Base-by-base conservation (phyloP, 2,888 invertebrate genomes). In the Chalcosyrphus nemorum region DNA sequence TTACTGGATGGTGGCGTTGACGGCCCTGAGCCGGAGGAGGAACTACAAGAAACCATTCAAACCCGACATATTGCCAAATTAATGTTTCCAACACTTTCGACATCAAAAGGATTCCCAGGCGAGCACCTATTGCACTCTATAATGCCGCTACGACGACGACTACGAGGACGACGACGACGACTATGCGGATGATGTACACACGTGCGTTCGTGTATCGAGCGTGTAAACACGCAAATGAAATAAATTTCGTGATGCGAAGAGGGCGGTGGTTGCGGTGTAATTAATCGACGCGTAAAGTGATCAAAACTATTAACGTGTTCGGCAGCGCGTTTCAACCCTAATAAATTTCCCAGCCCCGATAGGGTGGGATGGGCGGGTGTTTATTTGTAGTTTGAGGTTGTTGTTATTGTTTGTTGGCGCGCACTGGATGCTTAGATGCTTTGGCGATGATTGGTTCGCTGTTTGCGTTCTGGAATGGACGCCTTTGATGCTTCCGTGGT, bases 1-100 rank as follows among this genome's bases (percentile, higher is more conserved):
- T 74, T 45, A 74, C 84, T 75, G 57, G 29, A 80, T 75, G 74
- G 19, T 27, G 43, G 54, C 61, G 66, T 43, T 82, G 82, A 82
- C 72, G 63, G 50, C 32, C 52, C 7, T 19, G 27, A 38, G 35
- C 27, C 63, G 54, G 57, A 71, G 54, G 57, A 71, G 80, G 56
- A 56, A 61, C 68, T 66, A 52, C 80, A 61, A 66, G 57, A 57
- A 57, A n/a, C 66, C 70, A 74, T 84, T 84, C 61, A 57, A 11
- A 0, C n/a, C 54, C 56, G 84, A 84, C 84, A 84, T 80, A 84
- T 84, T 80, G 80, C 84, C 84, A 84, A 84, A 84, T 84, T 74
- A 84, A 75, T 75, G 84, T 84, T 84, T 75, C 74, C 70, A 80
- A 65, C 84, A 75, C 84, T 74, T 80, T 65, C 71, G 17, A 84